phyloP scores from a whole-genome alignment of 1,140 invertebrate species.

The Brachionus angularis region DNA sequence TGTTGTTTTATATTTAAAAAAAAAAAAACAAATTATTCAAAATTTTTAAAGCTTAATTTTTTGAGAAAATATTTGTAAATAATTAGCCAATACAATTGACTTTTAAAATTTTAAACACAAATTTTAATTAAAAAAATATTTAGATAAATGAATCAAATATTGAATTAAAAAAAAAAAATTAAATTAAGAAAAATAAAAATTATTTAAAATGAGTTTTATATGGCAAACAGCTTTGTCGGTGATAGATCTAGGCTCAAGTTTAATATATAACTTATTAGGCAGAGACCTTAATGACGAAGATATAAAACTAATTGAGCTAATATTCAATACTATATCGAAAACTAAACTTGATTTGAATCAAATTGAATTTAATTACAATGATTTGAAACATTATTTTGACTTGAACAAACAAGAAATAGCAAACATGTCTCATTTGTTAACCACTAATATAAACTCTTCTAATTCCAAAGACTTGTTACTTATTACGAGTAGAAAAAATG shows the following conservation, averaged over 20 bases:
- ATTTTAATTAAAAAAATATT: not conserved
- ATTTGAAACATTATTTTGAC: not conserved
- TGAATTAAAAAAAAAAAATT: not conserved
- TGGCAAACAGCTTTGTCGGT: slow-evolving; percentile 40
- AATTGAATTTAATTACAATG: not conserved
- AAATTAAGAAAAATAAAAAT: not conserved
- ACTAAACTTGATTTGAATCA: not conserved
- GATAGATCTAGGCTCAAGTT: slow-evolving; percentile 7
- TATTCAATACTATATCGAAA: slow-evolving; percentile 12
- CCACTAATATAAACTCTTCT: not conserved
- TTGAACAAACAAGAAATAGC: not conserved
- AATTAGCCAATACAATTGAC: too few relatives aligned
- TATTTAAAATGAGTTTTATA: slow-evolving; percentile 21
- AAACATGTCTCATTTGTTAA: not conserved
- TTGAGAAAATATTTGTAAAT: too few relatives aligned
- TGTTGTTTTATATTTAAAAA: too few relatives aligned
- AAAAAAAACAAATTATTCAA: too few relatives aligned
- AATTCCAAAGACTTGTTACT: slow-evolving; percentile 18
- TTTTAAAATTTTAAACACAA: too few relatives aligned
- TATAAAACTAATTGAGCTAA: slow-evolving; percentile 20
- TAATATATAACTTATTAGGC: slow-evolving; percentile 26
- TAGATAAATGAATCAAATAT: slow-evolving; percentile 42
- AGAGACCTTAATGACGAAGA: slow-evolving; percentile 28
- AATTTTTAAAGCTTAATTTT: too few relatives aligned
- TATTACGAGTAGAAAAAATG: slow-evolving; percentile 9